Base-by-base conservation (phyloP, 2,113 vertebrate genomes). In the Pluvianellus socialis region DNA sequence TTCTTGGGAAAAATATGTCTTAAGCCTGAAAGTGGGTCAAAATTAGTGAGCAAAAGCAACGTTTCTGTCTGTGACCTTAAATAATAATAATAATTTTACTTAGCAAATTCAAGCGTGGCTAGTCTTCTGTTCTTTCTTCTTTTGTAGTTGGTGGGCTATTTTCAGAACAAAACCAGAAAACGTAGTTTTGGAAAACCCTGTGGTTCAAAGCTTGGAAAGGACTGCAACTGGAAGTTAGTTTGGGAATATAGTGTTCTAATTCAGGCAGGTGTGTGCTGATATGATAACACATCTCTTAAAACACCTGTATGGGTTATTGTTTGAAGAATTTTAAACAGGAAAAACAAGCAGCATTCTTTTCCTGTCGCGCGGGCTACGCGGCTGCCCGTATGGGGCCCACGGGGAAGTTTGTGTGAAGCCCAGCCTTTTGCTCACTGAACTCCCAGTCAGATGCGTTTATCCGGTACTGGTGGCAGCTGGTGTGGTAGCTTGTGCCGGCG, bases 371-470 rank as follows among this genome's bases (percentile, higher is more conserved):
- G 5, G 21, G 23, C 24, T 24, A 3, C 40, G 53, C 19, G 2
- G 20, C 47, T 23, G 62, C 30, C 28, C 20, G 32, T 9, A 1
- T 7, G 14, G 0, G 0, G 32, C 3, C 7, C 62, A 4, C 3
- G 0, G 5, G n/a, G n/a, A 32, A 22, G 59, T 18, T 18, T 50
- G 33, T 17, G 1, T 2, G 18, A 75, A 24, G 24, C 38, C 13
- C 35, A 16, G 45, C 16, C 45, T 32, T 30, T 10, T 19, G 7
- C 56, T 32, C 3, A 0, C 58, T 14, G 56, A 56, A 23, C n/a
- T 47, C 11, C 24, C 26, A 6, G 59, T 22, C 49, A 22, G 24
- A 18, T 21, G 24, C 42, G 2, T 55, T 28, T 26, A 12, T n/a
- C 44, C 7, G 33, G 3, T 3, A 19, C 71, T 3, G 24, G 62